Percentiles rank a stretch among this genome's conserved stretches.
phyloP scores from a whole-genome alignment of 1,140 invertebrate species.

The Eriosoma lanigerum region DNA sequence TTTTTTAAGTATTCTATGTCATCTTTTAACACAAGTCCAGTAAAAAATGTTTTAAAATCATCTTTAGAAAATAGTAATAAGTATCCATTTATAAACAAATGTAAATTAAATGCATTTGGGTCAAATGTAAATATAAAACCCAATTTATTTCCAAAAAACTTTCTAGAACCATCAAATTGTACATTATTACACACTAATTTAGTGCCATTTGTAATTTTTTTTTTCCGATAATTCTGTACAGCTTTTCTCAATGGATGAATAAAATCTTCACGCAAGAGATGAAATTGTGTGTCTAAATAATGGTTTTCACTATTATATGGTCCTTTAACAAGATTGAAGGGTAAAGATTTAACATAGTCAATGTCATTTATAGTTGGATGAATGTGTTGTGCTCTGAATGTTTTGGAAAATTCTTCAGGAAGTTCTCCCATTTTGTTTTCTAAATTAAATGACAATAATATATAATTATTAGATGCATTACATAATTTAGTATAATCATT shows the following conservation, averaged over 20 bases:
- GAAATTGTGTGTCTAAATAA: slow-evolving; percentile 65
- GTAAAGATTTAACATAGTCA: slow-evolving; percentile 34
- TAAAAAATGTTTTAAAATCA: slow-evolving; percentile 58
- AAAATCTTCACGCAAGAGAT: slow-evolving; percentile 63
- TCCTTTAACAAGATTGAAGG: slow-evolving; percentile 57
- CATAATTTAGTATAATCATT: too few relatives aligned
- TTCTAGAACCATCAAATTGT: slow-evolving; percentile 39
- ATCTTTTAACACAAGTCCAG: slow-evolving; percentile 58
- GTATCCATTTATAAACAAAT: slow-evolving; percentile 43
- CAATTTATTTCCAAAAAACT: slow-evolving; percentile 43
- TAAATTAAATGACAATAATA: background rate
- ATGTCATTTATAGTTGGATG: slow-evolving; percentile 47
- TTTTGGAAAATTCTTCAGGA: slow-evolving; percentile 36
- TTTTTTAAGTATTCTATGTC: slow-evolving; percentile 53
- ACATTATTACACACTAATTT: slow-evolving; percentile 18
- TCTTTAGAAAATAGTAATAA: slow-evolving; percentile 42
- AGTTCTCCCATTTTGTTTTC: slow-evolving; percentile 25
- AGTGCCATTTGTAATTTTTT: slow-evolving; percentile 14
- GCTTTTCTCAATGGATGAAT: slow-evolving; percentile 54
- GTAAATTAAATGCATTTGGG: background rate
- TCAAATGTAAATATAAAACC: slow-evolving; percentile 42
- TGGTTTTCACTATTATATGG: slow-evolving; percentile 60
- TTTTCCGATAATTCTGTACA: slow-evolving; percentile 24
- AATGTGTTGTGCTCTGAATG: slow-evolving; percentile 23
- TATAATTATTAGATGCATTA: too few relatives aligned